Evolutionary conservation across 2,113 vertebrate genomes (phyloP), one percentile per base, ranked within the genome.

Genomic region (Bos indicus): DNA sequence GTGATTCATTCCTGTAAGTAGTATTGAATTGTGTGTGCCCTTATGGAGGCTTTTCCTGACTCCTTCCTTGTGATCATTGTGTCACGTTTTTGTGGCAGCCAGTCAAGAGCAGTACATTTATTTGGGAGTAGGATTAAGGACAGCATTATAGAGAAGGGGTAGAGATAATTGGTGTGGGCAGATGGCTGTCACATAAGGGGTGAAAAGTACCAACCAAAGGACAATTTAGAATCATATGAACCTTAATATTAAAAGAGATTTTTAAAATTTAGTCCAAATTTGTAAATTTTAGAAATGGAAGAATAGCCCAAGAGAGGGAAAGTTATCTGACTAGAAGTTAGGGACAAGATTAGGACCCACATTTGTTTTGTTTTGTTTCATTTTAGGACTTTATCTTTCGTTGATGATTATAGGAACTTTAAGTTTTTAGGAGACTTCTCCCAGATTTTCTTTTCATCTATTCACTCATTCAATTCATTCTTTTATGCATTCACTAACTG

Each of bases 221-320:
- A 83, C n/a, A 77, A 46, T 84, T 91, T 59, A 96, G 54, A 78
- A 60, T 91, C 26, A 54, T 28, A 12, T 40, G 26, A 91, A 43
- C 48, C 71, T 96, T 96, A 71, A 82, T 94, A 25, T 87, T 60
- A 90, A 52, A 67, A 86, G 33, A 91, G 21, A 64, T 87, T 91
- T 54, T 91, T 36, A 7, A 96, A 90, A 94, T 57, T 80, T 51
- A 67, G 56, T 80, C 7, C 26, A 90, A 80, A 81, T 57, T 33
- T 67, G 14, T 52, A 94, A 67, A 90, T 86, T 94, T 90, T 94
- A 81, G 78, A 90, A 71, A 46, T 52, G 59, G 60, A 83, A 59
- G 82, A 96, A 85, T 7, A 93, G 36, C 25, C 23, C 36, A 64
- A 64, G 48, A 71, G 23, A 51, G 11, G 54, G 48, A 33, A 77